A percentile compares a stretch with the other conserved stretches of the same genome.
phyloP scores from a whole-genome alignment of 2,113 vertebrate species.

The Bubo scandiacus region DNA sequence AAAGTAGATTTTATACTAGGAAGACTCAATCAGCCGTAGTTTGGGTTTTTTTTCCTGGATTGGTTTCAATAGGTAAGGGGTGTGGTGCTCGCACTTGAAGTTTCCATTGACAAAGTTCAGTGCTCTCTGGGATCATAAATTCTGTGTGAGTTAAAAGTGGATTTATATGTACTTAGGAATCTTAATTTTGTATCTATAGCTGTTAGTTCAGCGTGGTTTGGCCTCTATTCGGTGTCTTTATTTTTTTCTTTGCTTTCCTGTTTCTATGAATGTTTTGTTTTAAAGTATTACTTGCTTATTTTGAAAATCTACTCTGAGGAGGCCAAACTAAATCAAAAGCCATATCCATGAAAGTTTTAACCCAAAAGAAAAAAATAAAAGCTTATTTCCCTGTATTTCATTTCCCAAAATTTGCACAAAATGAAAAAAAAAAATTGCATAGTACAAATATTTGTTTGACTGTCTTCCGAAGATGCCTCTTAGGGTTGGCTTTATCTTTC shows the following conservation, averaged over 20 bases:
- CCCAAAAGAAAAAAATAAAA: not conserved
- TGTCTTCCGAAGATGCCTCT: not conserved
- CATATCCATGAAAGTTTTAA: not conserved
- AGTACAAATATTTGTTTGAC: not conserved
- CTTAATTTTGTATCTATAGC: not conserved
- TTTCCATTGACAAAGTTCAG: not conserved
- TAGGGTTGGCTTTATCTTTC: not conserved
- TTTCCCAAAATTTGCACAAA: not conserved
- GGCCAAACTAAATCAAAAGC: not conserved
- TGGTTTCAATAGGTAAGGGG: not conserved
- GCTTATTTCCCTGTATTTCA: not conserved
- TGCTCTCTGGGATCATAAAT: not conserved
- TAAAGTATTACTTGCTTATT: not conserved
- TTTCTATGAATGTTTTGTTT: not conserved
- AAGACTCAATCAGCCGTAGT: not conserved
- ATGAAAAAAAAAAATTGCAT: not conserved
- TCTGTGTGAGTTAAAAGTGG: not conserved
- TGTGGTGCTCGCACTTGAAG: not conserved
- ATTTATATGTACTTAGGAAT: not conserved
- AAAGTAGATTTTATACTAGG: not conserved
- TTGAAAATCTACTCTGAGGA: not conserved
- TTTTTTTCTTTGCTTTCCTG: not conserved
- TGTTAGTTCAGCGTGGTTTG: not conserved
- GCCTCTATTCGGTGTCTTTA: not conserved
- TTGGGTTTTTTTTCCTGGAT: not conserved